Evolutionary conservation across 1,140 invertebrate species (phyloP), one percentile per base, ranked within the genome.

Genomic region (Psilanteris sp.): DNA sequence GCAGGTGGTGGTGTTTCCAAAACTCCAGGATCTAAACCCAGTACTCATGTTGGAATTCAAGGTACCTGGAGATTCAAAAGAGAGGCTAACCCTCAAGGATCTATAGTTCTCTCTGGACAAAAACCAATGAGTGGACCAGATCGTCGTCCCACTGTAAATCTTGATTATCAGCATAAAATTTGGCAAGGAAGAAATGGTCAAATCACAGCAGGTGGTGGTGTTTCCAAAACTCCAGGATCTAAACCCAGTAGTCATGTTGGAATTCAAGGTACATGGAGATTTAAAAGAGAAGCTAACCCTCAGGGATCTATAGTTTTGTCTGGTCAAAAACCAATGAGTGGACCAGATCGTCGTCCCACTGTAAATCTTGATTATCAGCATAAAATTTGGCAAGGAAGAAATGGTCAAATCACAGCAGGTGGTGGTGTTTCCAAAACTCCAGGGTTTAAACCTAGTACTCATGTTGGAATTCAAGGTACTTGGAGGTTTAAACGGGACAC

Each of bases 91-190:
- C 52, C 52, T 2, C 26, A 37, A 36, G 70, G 62, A 22, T 71
- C 66, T 2, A 9, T 77, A 0, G 31, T 52, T 7, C 10, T 66
- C 3, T 15, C 11, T 26, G 73, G 37, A 15, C 29, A 68, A 14
- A 71, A 81, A 64, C 75, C 73, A 52, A 36, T 79, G 74, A 77
- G 61, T 43, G 79, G 76, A 5, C 64, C 77, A 4, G 78, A 83
- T 36, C 74, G 79, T 31, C 66, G 76, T 14, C 75, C 80, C 22
- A 34, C 24, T 34, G 14, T 0, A 50, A 26, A 8, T 6, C 76
- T 9, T n/a, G 78, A 81, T 32, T 82, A 81, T 8, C 72, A 81
- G 11, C 80, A 83, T 18, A 79, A 78, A 0, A 74, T 81, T 24
- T 83, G 57, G 50, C 8, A 79, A 41, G 39, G 57, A 10, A 83